A percentile compares a stretch with the other conserved stretches of the same genome.
phyloP scores from a whole-genome alignment of 1,140 invertebrate species.

The Gonatopus flavifemur region DNA sequence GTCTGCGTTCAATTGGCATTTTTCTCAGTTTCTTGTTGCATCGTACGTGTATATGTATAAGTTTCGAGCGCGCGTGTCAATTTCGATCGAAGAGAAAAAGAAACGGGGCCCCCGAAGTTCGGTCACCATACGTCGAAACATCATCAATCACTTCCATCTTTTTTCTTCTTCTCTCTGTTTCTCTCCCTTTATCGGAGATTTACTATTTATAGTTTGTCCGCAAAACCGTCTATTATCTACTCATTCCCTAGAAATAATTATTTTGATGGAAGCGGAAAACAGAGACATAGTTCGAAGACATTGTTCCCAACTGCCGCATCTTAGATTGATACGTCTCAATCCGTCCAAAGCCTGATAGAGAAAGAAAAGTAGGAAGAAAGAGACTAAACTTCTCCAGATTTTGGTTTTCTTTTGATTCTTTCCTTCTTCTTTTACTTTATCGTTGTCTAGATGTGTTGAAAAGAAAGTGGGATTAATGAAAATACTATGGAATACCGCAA shows the following conservation, averaged over 20 bases:
- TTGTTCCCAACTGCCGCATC: too few relatives aligned
- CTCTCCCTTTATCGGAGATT: slow-evolving; percentile 28
- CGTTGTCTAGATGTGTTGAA: slow-evolving; percentile 13
- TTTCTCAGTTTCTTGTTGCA: background rate
- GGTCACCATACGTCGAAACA: slow-evolving; percentile 27
- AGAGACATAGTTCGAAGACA: background rate
- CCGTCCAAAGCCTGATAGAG: too few relatives aligned
- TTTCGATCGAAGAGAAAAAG: slow-evolving; percentile 22
- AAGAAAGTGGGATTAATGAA: slow-evolving; percentile 40
- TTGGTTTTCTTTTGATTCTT: too few relatives aligned
- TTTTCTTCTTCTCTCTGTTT: background rate
- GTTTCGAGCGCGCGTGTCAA: slow-evolving; percentile 18
- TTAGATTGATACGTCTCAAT: too few relatives aligned
- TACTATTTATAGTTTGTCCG: slow-evolving; percentile 43
- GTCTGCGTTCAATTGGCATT: slow-evolving; percentile 10
- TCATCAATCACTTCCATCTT: slow-evolving; percentile 49
- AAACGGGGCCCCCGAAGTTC: slow-evolving; percentile 22
- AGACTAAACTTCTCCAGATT: too few relatives aligned
- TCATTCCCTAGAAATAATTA: slow-evolving; percentile 39
- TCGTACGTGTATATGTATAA: slow-evolving; percentile 7
- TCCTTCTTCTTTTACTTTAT: slow-evolving; percentile 1
- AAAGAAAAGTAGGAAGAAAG: too few relatives aligned
- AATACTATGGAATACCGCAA: slow-evolving; percentile 25
- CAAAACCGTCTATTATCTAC: slow-evolving; percentile 42
- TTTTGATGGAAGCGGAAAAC: slow-evolving; percentile 13